Evolutionary conservation across 2,888 invertebrate species (phyloP).

Genomic region (Ditylenchus weischeri): DNA sequence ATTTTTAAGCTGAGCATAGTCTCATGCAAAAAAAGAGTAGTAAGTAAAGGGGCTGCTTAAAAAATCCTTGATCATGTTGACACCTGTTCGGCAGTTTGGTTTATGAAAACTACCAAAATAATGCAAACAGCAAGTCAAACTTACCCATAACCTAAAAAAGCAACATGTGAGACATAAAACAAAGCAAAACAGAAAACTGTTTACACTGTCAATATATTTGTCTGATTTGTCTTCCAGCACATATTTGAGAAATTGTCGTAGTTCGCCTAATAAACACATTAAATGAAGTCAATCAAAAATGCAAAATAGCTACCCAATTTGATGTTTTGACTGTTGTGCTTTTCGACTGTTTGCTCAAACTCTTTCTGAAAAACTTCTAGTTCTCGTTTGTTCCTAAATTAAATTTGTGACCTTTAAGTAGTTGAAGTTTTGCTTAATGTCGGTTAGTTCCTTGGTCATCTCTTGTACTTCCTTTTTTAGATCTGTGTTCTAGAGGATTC

Average conservation of each 20-base stretch:
- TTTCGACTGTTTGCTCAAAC: neutral
- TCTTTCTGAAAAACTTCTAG: neutral
- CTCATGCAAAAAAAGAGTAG: too few relatives aligned
- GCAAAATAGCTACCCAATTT: neutral
- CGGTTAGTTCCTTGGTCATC: conserved; percentile 18
- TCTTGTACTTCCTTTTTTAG: conserved; percentile 15
- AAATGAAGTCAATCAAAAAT: neutral
- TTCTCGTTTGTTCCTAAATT: neutral
- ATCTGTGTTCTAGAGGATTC: conserved; percentile 11
- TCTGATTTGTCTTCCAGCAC: conserved; percentile 33
- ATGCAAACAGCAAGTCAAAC: too few relatives aligned
- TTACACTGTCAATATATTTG: conserved; percentile 29
- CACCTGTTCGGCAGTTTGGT: too few relatives aligned
- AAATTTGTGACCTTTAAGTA: neutral
- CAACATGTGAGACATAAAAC: too few relatives aligned
- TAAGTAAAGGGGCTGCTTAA: too few relatives aligned
- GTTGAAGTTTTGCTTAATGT: neutral
- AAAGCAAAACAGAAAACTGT: too few relatives aligned
- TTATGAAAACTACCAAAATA: too few relatives aligned
- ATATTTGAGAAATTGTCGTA: conserved; percentile 23
- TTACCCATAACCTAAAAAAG: too few relatives aligned
- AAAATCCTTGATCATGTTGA: too few relatives aligned
- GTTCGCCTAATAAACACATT: conserved; percentile 19
- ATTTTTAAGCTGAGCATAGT: too few relatives aligned
- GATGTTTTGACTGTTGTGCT: neutral